These are phyloP conservation scores for Nymphalis c-album DNA, from an alignment of 2,888 invertebrate genomes.

Conservation along the genomic window DNA sequence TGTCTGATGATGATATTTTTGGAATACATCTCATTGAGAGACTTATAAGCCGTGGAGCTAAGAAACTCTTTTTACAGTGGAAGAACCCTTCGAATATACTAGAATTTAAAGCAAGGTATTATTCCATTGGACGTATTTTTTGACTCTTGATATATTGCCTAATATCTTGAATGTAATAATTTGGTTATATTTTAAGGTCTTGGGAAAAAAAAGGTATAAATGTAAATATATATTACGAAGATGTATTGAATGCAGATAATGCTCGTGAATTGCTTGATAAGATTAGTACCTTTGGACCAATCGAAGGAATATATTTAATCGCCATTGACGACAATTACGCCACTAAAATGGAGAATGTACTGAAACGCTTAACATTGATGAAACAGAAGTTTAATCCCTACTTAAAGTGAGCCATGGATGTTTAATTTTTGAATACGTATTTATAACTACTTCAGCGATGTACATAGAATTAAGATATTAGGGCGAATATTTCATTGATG, in stretches of 20 bases:
- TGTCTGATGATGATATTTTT: slow-evolving; percentile 47
- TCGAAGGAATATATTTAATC: slow-evolving; percentile 25
- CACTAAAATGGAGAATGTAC: slow-evolving; percentile 6
- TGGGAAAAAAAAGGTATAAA: slow-evolving; percentile 25
- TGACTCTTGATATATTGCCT: background rate
- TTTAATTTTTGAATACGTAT: background rate
- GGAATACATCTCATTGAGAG: slow-evolving; percentile 49
- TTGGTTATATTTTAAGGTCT: slow-evolving; percentile 13
- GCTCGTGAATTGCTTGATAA: background rate
- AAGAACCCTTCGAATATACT: slow-evolving; percentile 32
- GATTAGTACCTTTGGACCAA: background rate
- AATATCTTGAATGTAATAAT: too few relatives aligned
- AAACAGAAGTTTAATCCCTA: background rate
- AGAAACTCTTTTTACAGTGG: slow-evolving; percentile 45
- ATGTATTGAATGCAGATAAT: background rate
- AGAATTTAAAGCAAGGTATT: slow-evolving; percentile 41
- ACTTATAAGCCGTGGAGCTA: slow-evolving; percentile 53
- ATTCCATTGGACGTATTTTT: background rate
- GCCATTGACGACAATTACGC: background rate
- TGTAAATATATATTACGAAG: slow-evolving; percentile 10
- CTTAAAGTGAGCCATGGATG: background rate
- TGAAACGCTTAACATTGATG: slow-evolving; percentile 4
- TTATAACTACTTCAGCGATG: background rate
- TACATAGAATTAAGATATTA: too few relatives aligned
- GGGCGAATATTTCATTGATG: too few relatives aligned